A percentile compares a stretch with the other conserved stretches of the same genome.
Evolutionary conservation across 2,113 vertebrate genomes (phyloP).

Genomic region (Monarcha castaneiventris): DNA sequence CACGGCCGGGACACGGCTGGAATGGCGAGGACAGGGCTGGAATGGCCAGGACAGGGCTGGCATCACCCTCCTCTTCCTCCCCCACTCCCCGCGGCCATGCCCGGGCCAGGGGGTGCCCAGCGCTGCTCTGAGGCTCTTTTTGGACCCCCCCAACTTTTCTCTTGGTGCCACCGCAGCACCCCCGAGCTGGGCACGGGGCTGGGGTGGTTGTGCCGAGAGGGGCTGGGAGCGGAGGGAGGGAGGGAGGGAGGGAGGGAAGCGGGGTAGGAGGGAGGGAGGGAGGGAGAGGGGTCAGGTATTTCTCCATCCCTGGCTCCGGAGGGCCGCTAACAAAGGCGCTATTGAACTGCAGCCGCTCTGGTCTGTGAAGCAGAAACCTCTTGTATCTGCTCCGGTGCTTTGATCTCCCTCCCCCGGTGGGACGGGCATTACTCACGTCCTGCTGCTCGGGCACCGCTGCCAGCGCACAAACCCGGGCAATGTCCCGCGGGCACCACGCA

Average conservation of each 20-base stretch:
- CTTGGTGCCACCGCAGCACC: neutral
- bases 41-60: too few species aligned
- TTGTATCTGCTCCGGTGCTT: conserved; percentile 79
- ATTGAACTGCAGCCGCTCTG: conserved; percentile 82
- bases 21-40: too few species aligned
- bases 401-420: conserved; percentile 75
- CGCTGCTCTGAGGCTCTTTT: neutral
- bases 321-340: conserved; percentile 89
- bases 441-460: conserved; percentile 70
- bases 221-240: neutral
- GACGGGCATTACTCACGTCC: conserved; percentile 73
- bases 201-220: conserved; percentile 19
- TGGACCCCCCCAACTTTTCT: neutral
- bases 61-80: neutral
- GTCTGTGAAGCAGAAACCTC: conserved; percentile 85
- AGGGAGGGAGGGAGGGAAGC: neutral
- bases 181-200: neutral
- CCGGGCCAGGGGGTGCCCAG: neutral
- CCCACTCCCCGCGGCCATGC: neutral
- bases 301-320: conserved; percentile 76
- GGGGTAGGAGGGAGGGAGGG: neutral
- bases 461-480: conserved; percentile 4
- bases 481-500: rapidly evolving
- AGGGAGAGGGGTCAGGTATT: conserved; percentile 83
- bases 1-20: too few species aligned